Percentiles rank a stretch among this genome's conserved stretches.
These are phyloP conservation scores for Abscondita cerata DNA, from an alignment of 2,888 invertebrate genomes.

Conservation along the genomic window DNA sequence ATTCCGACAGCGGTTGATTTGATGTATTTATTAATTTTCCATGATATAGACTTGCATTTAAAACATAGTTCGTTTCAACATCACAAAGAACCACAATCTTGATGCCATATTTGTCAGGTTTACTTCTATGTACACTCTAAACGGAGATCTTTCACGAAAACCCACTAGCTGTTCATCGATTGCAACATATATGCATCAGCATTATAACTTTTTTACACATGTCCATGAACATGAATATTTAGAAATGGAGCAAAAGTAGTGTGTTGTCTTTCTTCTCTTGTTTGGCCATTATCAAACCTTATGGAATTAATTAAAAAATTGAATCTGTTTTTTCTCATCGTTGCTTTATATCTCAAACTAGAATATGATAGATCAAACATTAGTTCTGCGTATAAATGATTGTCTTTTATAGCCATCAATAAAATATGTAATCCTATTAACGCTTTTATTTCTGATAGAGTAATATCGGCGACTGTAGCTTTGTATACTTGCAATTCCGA, in stretches of 20 bases:
- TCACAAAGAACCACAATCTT: background rate
- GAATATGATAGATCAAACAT: conserved; percentile 7
- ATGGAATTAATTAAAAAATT: conserved; percentile 6
- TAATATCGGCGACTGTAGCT: conserved; percentile 5
- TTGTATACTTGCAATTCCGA: background rate
- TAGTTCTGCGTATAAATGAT: background rate
- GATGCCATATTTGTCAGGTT: too few species aligned
- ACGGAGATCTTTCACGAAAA: conserved; percentile 1
- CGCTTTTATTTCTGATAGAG: background rate
- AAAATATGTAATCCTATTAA: background rate
- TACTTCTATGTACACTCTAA: too few species aligned
- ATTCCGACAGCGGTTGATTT: background rate
- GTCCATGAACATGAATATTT: background rate
- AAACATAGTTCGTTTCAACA: background rate
- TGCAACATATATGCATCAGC: conserved; percentile 3
- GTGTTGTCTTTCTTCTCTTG: too few species aligned
- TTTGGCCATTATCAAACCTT: too few species aligned
- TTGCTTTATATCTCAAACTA: too few species aligned
- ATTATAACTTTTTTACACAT: background rate
- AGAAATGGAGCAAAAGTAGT: background rate
- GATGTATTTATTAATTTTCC: conserved; percentile 1
- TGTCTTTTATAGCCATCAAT: background rate
- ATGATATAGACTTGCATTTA: background rate
- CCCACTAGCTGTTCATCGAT: conserved; percentile 1
- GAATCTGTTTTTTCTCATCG: background rate